phyloP scores from a whole-genome alignment of 2,113 vertebrate genomes.

The Chrysemys picta region DNA sequence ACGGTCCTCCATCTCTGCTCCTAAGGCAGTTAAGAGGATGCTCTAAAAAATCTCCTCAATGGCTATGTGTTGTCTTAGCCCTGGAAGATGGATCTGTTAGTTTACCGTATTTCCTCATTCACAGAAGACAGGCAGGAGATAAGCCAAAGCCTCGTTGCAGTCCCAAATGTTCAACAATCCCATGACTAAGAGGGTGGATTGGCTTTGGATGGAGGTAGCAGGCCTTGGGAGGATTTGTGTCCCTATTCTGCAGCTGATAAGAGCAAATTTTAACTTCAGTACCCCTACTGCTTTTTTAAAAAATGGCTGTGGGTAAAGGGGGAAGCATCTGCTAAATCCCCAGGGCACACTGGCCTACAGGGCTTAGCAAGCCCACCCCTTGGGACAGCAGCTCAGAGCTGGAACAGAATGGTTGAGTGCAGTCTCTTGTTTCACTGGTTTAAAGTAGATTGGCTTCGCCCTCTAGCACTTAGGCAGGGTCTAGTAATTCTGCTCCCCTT shows the following conservation, averaged over 20 bases:
- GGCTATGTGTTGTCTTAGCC: background rate
- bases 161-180: background rate
- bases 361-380: background rate
- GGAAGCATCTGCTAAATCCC: background rate
- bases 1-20: background rate
- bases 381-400: background rate
- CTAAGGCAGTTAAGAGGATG: background rate
- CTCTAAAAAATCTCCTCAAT: background rate
- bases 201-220: background rate
- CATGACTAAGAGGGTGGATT: background rate
- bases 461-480: background rate
- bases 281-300: background rate
- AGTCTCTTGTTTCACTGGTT: background rate
- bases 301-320: background rate
- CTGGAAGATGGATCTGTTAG: background rate
- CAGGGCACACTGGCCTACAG: background rate
- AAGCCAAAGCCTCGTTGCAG: background rate
- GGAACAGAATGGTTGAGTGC: background rate
- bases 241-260: background rate
- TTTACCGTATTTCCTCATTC: background rate
- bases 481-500: background rate
- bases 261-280: background rate
- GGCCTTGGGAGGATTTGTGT: background rate
- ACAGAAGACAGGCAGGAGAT: background rate
- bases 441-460: background rate